Evolutionary conservation across 2,888 invertebrate species (phyloP), one percentile per base, ranked within the genome.

Genomic region (Eupithecia dodoneata): DNA sequence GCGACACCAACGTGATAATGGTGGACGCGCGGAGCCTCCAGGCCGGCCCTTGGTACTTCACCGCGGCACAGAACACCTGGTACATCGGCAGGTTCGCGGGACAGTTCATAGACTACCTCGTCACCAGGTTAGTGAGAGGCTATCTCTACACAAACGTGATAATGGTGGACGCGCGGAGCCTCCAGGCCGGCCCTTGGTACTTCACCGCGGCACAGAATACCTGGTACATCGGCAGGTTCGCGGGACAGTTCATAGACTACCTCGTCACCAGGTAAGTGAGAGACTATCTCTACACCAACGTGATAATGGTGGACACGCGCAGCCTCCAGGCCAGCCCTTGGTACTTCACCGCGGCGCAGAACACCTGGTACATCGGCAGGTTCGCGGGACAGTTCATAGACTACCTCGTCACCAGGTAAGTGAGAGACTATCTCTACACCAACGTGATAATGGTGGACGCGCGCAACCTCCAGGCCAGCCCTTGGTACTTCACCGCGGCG

Each of bases 161-260:
- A 55, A 92, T 96, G 84, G 90, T 96, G 73, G 96, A 96, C 85
- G 96, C 96, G 9, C 93, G 89, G 2, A 89, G 94, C 7, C 87
- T 96, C 70, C 96, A 96, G 81, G 96, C 96, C 0, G 96, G 96
- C 0, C 96, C 96, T 0, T 96, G 96, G 96, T 97, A 97, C 89
- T 90, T 95, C 83, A 96, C 95, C 0, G 94, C 94, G 0, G 94
- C 94, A 0, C 94, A 95, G 82, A 96, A 96, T 87, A 96, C 96
- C 0, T 94, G 95, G 92, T 94, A 96, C 80, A 96, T 96, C 2
- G 96, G 96, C 0, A 90, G 13, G 81, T 95, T 96, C 83, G 94
- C 96, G 0, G 96, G 96, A 93, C 96, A 2, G 96, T 96, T 30
- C 30, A 30, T 30, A 30, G 30, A 30, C 85, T 96, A 96, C 80